These are phyloP conservation scores for Cryptocheilus praepositus DNA, from an alignment of 2,888 invertebrate species.

Conservation along the genomic window DNA sequence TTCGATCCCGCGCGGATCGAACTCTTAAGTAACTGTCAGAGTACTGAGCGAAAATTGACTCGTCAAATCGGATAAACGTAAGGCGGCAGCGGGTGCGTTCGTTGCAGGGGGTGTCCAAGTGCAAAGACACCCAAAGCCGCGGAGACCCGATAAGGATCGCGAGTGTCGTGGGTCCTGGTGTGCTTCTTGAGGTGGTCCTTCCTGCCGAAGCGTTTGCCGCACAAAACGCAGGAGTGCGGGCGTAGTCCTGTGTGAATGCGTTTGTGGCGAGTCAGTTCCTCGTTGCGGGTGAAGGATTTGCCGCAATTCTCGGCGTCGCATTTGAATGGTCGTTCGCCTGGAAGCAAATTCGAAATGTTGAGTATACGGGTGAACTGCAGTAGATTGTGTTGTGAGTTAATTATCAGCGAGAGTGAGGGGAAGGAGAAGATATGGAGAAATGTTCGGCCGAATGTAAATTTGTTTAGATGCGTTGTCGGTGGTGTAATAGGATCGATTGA, in stretches of 20 bases:
- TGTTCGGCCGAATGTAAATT: too few relatives aligned
- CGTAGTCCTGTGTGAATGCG: conserved; percentile 91
- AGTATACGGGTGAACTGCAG: background rate
- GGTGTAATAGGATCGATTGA: too few relatives aligned
- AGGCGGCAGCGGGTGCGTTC: conserved; percentile 39
- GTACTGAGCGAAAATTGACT: background rate
- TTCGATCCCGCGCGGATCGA: too few relatives aligned
- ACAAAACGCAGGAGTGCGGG: conserved; percentile 90
- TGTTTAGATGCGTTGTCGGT: too few relatives aligned
- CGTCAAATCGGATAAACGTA: conserved; percentile 54
- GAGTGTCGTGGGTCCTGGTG: conserved; percentile 84
- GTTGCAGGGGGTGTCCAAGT: conserved; percentile 39
- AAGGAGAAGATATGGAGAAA: too few relatives aligned
- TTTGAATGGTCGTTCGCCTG: conserved; percentile 90
- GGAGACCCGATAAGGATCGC: conserved; percentile 55
- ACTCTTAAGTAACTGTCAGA: too few relatives aligned
- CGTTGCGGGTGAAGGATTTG: conserved; percentile 93
- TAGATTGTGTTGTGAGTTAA: too few relatives aligned
- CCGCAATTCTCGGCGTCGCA: conserved; percentile 91
- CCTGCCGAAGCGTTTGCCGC: conserved; percentile 94
- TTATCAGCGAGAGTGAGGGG: too few relatives aligned
- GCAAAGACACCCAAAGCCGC: conserved; percentile 52
- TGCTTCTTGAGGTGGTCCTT: conserved; percentile 97
- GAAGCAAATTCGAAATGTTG: conserved; percentile 46
- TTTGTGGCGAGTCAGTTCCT: conserved; percentile 93